Base-by-base conservation (phyloP, 2,888 invertebrate species). In the Anodontia alba region DNA sequence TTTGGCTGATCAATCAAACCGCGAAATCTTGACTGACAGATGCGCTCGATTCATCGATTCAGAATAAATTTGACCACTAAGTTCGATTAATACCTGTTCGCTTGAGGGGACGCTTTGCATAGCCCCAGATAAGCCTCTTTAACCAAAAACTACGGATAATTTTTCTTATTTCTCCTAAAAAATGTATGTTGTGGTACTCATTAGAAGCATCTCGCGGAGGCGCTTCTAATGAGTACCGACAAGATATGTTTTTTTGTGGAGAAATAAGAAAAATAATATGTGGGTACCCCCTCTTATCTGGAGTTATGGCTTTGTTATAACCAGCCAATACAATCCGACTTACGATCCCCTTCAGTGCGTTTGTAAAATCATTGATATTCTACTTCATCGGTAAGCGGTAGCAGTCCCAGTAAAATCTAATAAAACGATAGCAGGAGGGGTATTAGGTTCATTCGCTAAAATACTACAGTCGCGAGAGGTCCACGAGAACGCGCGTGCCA, bases 401-500 rank as follows among this genome's bases (percentile, higher is more conserved):
- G 33, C 43, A 70, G 29, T 20, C 3, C n/a, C 43, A 26, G 49
- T 70, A 62, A 62, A 62, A 62, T 62, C 29, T 62, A 62, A 62
- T 62, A 62, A 62, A 62, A 62, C 62, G 62, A 26, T 62, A 62
- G 33, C 62, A 62, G 33, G 33, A 62, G 31, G 57, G 62, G 62
- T 62, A 69, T 69, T 69, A 17, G 69, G 46, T 69, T 69, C 69
- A 69, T 42, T 69, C 43, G 38, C 42, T 69, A 29, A 38, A 42
- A 69, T 67, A 49, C 62, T 43, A 71, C 54, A 71, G 62, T 71
- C 78, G 70, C 78, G 69, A 73, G 76, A 23, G 51, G 77, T 70
- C 57, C 83, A 74, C 83, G 78, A 70, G 84, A 43, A 57, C 38
- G 76, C 84, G 84, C 84, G 84, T 84, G 84, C 81, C 84, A 66